Evolutionary conservation across 2,797 vertebrate genomes (phyloP).

Genomic region (Oophaga sylvatica): DNA sequence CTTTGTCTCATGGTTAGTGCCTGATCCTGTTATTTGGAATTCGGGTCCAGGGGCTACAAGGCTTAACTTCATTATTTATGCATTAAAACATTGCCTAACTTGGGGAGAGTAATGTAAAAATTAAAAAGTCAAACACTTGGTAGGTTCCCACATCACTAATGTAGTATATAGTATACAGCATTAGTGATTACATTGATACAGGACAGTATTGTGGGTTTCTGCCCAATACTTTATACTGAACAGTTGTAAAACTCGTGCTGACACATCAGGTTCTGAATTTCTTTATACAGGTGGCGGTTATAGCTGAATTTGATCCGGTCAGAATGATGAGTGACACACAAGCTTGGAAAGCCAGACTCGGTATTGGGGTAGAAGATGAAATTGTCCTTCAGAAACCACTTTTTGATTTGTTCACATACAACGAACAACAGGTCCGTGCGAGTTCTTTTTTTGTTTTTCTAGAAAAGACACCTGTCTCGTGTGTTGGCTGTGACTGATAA

Average conservation of each 20-base stretch:
- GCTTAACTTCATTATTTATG: too few relatives aligned
- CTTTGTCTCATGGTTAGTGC: neutral
- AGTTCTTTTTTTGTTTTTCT: neutral
- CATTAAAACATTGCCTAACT: too few relatives aligned
- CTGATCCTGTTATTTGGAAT: neutral
- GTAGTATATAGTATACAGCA: too few relatives aligned
- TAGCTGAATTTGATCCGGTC: conserved; percentile 80
- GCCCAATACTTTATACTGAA: neutral
- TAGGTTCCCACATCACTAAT: too few relatives aligned
- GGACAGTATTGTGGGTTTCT: too few relatives aligned
- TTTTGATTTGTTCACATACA: conserved; percentile 87
- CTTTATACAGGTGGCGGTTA: conserved; percentile 78
- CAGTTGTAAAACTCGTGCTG: neutral
- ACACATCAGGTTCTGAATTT: neutral
- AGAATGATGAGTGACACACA: conserved; percentile 86
- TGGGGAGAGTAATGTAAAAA: too few relatives aligned
- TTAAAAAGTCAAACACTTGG: too few relatives aligned
- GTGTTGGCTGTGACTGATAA: neutral
- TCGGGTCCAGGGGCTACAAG: neutral
- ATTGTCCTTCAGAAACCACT: conserved; percentile 84
- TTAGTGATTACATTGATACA: too few relatives aligned
- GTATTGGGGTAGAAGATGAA: conserved; percentile 70
- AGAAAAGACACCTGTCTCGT: neutral
- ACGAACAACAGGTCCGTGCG: conserved; percentile 81
- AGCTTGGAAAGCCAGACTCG: conserved; percentile 78